Evolutionary conservation across 1,140 invertebrate species (phyloP).

Genomic region (Lepidotrigona ventralis): DNA sequence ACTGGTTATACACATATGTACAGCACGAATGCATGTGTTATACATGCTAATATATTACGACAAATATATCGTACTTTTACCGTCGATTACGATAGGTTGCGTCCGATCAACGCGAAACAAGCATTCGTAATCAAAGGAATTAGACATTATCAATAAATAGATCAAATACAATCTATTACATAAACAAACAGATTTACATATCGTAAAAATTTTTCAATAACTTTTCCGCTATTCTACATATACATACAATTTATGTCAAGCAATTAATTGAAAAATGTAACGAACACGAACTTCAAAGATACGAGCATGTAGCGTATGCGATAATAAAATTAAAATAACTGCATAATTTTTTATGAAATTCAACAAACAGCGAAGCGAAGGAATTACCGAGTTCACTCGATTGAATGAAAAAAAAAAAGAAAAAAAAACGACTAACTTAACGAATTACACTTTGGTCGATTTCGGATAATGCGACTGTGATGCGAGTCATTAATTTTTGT

Average conservation of each 20-base stretch:
- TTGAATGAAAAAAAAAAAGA: no score
- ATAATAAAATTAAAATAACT: background rate
- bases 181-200: no score
- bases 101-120: background rate
- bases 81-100: background rate
- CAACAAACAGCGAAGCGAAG: background rate
- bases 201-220: no score
- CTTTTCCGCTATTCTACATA: no score
- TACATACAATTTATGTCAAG: background rate
- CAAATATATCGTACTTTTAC: constrained; percentile 34
- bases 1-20: constrained; percentile 28
- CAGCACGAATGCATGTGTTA: constrained; percentile 28
- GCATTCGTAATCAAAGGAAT: constrained; percentile 10
- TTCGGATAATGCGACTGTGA: background rate
- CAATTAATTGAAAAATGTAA: background rate
- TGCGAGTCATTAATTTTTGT: background rate
- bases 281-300: background rate
- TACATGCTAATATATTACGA: constrained; percentile 39
- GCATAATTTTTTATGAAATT: background rate
- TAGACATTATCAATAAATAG: background rate
- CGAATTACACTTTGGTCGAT: background rate
- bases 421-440: background rate
- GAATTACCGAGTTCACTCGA: background rate
- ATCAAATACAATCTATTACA: background rate
- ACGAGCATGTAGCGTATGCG: no score